These are phyloP conservation scores for Aproaerema taeniolella DNA, from an alignment of 2,888 invertebrate species.

Conservation along the genomic window DNA sequence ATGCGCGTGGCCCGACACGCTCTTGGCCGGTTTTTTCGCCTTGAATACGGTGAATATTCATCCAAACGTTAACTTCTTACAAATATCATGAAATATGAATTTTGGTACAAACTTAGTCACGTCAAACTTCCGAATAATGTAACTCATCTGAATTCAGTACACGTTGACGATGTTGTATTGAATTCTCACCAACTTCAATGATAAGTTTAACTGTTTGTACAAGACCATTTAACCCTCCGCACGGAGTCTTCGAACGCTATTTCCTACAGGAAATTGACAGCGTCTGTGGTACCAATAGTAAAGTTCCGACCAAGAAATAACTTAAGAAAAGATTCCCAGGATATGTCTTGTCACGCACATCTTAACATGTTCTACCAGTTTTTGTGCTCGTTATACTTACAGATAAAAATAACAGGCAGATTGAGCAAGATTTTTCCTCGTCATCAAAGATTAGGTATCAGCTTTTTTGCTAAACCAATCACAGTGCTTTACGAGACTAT, in stretches of 20 bases:
- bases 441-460: background rate
- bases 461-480: background rate
- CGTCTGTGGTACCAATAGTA: conserved; percentile 25
- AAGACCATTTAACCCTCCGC: conserved; percentile 21
- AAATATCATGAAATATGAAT: too few species aligned
- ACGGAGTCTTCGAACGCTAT: conserved; percentile 28
- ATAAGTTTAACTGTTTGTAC: too few species aligned
- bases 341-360: conserved; percentile 33
- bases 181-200: too few species aligned
- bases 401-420: conserved; percentile 5
- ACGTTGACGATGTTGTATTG: too few species aligned
- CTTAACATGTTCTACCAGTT: conserved; percentile 17
- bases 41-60: too few species aligned
- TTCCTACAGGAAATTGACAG: conserved; percentile 41
- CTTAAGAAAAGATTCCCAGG: conserved; percentile 26
- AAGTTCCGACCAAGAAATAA: conserved; percentile 31
- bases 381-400: conserved; percentile 9
- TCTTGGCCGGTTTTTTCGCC: too few species aligned
- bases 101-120: too few species aligned
- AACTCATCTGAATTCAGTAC: too few species aligned
- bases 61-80: too few species aligned
- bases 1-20: too few species aligned
- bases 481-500: too few species aligned
- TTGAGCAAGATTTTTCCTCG: background rate
- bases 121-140: too few species aligned